Base-by-base conservation (phyloP, 2,888 invertebrate genomes). In the Ptilodon capucinus region DNA sequence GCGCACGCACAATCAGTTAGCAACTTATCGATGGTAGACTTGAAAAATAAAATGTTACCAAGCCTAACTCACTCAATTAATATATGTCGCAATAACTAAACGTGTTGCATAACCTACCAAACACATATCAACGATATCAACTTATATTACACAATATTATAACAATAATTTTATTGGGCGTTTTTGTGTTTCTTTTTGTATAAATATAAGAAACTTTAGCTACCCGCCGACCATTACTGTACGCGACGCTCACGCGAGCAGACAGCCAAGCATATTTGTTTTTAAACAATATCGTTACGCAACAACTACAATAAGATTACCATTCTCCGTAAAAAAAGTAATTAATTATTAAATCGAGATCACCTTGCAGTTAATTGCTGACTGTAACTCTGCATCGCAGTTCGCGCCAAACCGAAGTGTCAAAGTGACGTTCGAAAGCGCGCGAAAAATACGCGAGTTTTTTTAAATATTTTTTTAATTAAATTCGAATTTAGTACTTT, bases 381-480 rank as follows among this genome's bases (percentile, higher is more conserved):
- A 67, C 71, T 72, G 74, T 55, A 64, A 76, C 74, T 73, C 36
- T 61, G 60, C 70, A 76, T 74, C 77, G 75, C 65, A 80, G 60
- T 79, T 74, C 69, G 69, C 80, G 81, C 79, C 79, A 77, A 69
- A 69, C 49, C 57, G 57, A 58, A 64, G 71, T 84, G 84, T 84
- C 84, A 85, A 82, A 86, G 85, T 88, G 87, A 88, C 87, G 81
- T 85, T 76, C 72, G 57, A 77, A 80, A 82, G 71, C 78, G 84
- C 87, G 88, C 81, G 79, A 83, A 85, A 60, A 54, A 38, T 58
- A 46, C 59, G 59, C 55, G 57, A 49, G 55, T 52, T 54, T 46
- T 23, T 61, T 52, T 57, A 58, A 60, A 54, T 54, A 44, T 50
- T 56, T 51, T 52, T 47, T 28, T 57, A 39, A 18, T n/a, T n/a